These are phyloP conservation scores for Coendou prehensilis DNA, from an alignment of 2,797 vertebrate species.

Conservation along the genomic window DNA sequence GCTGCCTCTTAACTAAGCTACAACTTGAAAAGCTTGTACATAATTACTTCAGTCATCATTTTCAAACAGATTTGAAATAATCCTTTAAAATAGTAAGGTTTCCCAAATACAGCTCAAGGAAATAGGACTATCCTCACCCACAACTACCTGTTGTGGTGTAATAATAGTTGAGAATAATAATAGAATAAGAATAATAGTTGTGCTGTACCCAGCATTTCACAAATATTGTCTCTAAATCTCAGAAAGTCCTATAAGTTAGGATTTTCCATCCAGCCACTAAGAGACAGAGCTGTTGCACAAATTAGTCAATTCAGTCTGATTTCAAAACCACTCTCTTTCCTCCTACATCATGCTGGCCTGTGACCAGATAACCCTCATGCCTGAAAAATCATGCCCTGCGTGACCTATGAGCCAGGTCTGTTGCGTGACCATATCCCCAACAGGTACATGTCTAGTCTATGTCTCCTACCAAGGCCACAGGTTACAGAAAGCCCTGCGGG, in stretches of 20 bases:
- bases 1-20: not conserved
- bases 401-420: not conserved
- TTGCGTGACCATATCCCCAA: not conserved
- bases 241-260: not conserved
- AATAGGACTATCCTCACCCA: not conserved
- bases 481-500: not conserved
- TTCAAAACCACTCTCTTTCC: not conserved
- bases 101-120: not conserved
- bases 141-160: too few species aligned
- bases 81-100: not conserved
- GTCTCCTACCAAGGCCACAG: not conserved
- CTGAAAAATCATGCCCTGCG: not conserved
- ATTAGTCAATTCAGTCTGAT: not conserved
- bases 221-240: not conserved
- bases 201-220: not conserved
- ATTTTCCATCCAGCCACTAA: not conserved
- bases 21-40: constrained; percentile 63
- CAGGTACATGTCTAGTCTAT: accelerated
- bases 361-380: not conserved
- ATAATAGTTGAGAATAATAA: too few species aligned
- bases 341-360: accelerated
- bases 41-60: constrained; percentile 39
- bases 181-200: not conserved
- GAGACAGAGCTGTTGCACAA: not conserved
- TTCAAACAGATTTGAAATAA: constrained; percentile 50